Evolutionary conservation across 2,888 invertebrate genomes (phyloP).

Genomic region (Eupithecia insigniata): DNA sequence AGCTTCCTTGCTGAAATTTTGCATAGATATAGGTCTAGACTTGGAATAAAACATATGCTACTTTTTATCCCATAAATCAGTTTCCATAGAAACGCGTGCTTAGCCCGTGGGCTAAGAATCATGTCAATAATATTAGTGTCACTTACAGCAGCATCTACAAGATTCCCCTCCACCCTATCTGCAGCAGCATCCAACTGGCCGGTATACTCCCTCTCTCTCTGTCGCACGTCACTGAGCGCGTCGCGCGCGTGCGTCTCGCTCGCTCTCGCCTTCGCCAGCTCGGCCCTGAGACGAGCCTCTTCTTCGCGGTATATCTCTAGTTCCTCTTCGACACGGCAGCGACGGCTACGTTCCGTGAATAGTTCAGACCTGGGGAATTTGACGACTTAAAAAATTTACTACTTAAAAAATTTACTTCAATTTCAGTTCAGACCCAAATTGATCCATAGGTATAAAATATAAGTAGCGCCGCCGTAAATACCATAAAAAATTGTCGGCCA

Average conservation of each 20-base stretch:
- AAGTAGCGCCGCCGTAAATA: no score
- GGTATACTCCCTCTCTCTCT: constrained; percentile 42
- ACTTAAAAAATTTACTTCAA: no score
- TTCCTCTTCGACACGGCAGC: constrained; percentile 70
- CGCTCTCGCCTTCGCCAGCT: constrained; percentile 47
- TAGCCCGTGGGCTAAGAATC: not conserved
- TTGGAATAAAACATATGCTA: not conserved
- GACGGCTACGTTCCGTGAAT: constrained; percentile 71
- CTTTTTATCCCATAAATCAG: not conserved
- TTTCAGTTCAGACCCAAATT: no score
- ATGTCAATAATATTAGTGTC: not conserved
- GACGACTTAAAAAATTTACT: no score
- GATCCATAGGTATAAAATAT: no score
- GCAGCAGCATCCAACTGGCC: constrained; percentile 49
- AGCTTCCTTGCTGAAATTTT: no score
- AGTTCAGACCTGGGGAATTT: constrained; percentile 65
- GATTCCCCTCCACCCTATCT: constrained; percentile 44
- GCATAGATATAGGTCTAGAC: no score
- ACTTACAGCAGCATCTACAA: constrained; percentile 52
- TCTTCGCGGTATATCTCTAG: constrained; percentile 52
- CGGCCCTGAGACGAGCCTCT: constrained; percentile 49
- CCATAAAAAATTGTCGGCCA: no score
- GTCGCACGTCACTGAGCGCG: constrained; percentile 38
- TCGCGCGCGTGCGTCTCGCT: constrained; percentile 44
- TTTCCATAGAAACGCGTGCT: not conserved